phyloP scores from a whole-genome alignment of 1,140 invertebrate species.

The Arctopsyche grandis region DNA sequence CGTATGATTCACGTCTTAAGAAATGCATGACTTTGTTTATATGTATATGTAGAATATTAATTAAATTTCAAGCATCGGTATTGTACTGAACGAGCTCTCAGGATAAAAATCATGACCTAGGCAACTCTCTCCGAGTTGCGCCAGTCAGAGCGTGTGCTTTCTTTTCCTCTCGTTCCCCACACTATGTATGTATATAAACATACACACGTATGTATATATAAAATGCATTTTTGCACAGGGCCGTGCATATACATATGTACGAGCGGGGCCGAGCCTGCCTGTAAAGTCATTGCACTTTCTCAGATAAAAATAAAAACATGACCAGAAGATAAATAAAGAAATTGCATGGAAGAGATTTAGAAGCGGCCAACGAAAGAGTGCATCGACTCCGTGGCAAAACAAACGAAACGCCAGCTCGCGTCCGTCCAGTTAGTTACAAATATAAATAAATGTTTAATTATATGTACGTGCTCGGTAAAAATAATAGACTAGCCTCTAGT shows the following conservation, averaged over 20 bases:
- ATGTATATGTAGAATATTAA: no score
- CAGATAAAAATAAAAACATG: conserved; percentile 47
- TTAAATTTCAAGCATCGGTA: no score
- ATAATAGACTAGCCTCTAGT: background rate
- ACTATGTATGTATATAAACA: background rate
- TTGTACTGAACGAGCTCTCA: background rate
- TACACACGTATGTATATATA: conserved; percentile 20
- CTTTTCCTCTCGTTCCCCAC: conserved; percentile 16
- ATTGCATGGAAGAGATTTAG: conserved; percentile 43
- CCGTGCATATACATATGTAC: conserved; percentile 23
- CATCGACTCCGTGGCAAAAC: conserved; percentile 23
- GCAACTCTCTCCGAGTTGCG: conserved; percentile 41
- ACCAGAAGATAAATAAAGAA: conserved; percentile 47
- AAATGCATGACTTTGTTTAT: no score
- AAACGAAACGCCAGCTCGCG: background rate
- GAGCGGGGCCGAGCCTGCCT: conserved; percentile 28
- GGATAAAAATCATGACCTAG: conserved; percentile 44
- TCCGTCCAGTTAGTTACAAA: background rate
- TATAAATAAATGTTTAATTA: background rate
- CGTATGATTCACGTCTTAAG: no score
- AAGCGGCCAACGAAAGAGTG: conserved; percentile 33
- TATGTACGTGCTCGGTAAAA: background rate
- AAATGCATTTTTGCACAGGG: conserved; percentile 41
- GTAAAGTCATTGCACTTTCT: conserved; percentile 41
- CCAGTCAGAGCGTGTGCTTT: conserved; percentile 9